Conservation (phyloP, 2,888 invertebrate species). For the Pyrrhia umbra region DNA sequence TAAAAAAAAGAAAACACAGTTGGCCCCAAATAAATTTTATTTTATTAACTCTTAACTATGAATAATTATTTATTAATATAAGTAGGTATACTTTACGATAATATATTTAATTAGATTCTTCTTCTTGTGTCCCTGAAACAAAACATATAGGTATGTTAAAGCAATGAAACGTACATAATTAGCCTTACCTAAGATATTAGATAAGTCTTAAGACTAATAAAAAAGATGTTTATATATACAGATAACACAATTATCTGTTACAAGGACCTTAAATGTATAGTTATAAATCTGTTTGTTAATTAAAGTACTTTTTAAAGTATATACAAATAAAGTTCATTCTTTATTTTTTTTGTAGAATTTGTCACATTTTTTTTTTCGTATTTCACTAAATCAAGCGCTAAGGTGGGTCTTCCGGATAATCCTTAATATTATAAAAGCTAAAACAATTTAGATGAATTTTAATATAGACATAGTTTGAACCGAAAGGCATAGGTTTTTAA, state of each 20-base stretch:
- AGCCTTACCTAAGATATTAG: background rate
- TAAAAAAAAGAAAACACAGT: slow-evolving; percentile 35
- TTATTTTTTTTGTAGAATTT: no score
- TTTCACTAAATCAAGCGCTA: no score
- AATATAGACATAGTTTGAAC: no score
- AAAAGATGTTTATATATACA: no score
- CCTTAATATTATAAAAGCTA: no score
- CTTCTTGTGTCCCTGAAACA: slow-evolving; percentile 50
- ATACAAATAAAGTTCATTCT: no score
- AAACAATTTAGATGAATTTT: no score
- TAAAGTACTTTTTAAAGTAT: no score
- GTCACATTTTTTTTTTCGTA: no score
- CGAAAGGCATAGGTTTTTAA: no score
- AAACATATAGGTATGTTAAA: slow-evolving; percentile 11
- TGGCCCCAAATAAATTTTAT: slow-evolving; percentile 68
- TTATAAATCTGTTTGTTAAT: background rate
- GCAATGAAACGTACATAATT: background rate
- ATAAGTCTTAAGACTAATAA: background rate
- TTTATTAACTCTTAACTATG: slow-evolving; percentile 45
- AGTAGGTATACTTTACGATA: slow-evolving; percentile 46
- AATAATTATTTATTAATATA: slow-evolving; percentile 35
- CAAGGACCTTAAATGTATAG: background rate
- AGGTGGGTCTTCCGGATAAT: no score
- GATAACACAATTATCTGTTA: slow-evolving; percentile 9
- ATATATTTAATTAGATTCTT: slow-evolving; percentile 51